Evolutionary conservation across 1,140 invertebrate genomes (phyloP), one percentile per base, ranked within the genome.

Genomic region (Pachyrhynchus sulphureomaculatus): DNA sequence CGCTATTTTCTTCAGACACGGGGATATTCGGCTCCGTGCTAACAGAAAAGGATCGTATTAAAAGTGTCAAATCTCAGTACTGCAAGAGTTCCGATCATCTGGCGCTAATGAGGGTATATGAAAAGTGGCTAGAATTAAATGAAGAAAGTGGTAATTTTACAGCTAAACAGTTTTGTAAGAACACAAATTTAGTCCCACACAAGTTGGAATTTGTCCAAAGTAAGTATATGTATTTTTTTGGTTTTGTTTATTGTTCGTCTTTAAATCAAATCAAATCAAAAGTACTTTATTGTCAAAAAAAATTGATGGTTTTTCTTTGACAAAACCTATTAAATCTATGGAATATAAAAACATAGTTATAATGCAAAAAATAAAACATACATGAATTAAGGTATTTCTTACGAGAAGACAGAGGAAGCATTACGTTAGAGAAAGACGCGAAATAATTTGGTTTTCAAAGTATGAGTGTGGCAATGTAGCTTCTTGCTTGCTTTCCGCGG

Each of bases 21-120:
- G 68, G 71, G 45, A 57, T 76, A 5, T 76, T 76, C 57, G 36
- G 59, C 1, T 68, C 63, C 6, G 20, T 55, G 29, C 54, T 76
- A 29, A 51, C 54, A 12, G 63, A 69, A 33, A 70, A 71, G 55
- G 66, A 68, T 1, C 29, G 4, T 1, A 57, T 72, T 4, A 68
- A 68, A 49, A 48, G 41, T 33, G 26, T 67, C 0, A 75, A 74
- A 52, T 48, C 32, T 3, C 12, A 60, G 36, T 74, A 66, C 45
- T 69, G 48, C 5, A 42, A 59, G 12, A 58, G 24, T 20, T 75
- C 73, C 41, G 75, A 76, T 63, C 75, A 76, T 63, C 56, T 75
- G 53, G 67, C 71, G 3, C 52, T 75, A 60, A 73, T 76, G 69
- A 47, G 64, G 37, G 12, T 76, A 17, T 71, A 69, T 53, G 74